phyloP scores from a whole-genome alignment of 2,797 vertebrate species.

The Cyprinodon diabolis region DNA sequence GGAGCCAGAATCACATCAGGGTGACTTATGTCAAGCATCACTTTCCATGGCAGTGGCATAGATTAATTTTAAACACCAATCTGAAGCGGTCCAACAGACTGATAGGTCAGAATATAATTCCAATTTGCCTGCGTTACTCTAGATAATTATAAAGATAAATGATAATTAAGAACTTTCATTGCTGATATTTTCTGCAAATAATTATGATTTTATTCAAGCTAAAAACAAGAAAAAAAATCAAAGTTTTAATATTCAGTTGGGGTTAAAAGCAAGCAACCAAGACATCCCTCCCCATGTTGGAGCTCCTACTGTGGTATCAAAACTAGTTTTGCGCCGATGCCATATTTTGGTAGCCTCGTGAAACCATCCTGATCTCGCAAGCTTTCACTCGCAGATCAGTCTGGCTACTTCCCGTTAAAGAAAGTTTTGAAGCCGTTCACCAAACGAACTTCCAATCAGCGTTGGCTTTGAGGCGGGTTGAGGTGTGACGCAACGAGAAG shows the following conservation, averaged over 20 bases:
- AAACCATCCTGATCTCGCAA: no score
- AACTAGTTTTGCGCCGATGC: no score
- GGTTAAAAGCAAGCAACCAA: neutral
- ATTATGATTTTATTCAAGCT: neutral
- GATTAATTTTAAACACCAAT: constrained; percentile 56
- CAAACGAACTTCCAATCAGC: no score
- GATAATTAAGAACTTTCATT: neutral
- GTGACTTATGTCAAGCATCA: constrained; percentile 67
- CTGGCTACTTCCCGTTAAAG: no score
- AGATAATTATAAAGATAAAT: constrained; percentile 13
- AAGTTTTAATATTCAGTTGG: neutral
- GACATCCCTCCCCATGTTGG: neutral
- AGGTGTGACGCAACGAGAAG: no score
- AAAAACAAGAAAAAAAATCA: neutral
- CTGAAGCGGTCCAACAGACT: constrained; percentile 19
- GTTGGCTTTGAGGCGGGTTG: no score
- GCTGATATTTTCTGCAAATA: neutral
- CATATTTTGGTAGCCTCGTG: no score
- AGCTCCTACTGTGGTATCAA: neutral
- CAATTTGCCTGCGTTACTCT: constrained; percentile 42
- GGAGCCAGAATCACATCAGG: constrained; percentile 51
- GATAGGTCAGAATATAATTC: constrained; percentile 36
- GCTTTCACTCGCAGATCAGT: no score
- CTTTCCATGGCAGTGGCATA: constrained; percentile 61
- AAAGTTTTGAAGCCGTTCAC: no score